Percentiles rank a stretch among this genome's conserved stretches.
phyloP scores from a whole-genome alignment of 2,797 vertebrate genomes.

The Syngnathus acus region DNA sequence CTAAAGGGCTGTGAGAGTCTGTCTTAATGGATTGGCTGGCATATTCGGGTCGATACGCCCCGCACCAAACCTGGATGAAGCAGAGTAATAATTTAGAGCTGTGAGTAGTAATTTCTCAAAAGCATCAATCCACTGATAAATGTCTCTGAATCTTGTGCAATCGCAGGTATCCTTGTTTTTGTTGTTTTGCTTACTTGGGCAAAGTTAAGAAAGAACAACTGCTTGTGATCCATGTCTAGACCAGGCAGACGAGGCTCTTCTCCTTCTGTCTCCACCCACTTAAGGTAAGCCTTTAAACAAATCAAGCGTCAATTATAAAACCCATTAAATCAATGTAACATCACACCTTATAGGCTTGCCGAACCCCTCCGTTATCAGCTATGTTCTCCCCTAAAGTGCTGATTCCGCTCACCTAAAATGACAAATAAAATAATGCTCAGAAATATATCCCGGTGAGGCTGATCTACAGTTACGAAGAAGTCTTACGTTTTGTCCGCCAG shows the following conservation, averaged over 20 bases:
- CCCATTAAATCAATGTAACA: constrained; percentile 2
- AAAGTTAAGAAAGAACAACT: constrained; percentile 96
- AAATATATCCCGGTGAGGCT: constrained; percentile 12
- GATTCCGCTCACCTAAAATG: constrained; percentile 85
- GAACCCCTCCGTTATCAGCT: constrained; percentile 91
- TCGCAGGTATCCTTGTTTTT: not conserved
- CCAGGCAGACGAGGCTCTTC: constrained; percentile 83
- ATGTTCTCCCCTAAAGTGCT: constrained; percentile 96
- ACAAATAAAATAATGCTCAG: constrained; percentile 13
- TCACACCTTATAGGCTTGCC: constrained; percentile 89
- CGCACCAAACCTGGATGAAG: constrained; percentile 85
- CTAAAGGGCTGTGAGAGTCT: constrained; percentile 90
- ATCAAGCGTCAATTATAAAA: constrained; percentile 9
- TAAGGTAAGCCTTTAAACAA: constrained; percentile 81
- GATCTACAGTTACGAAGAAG: constrained; percentile 1
- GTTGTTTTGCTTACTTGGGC: constrained; percentile 81
- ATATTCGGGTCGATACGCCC: constrained; percentile 91
- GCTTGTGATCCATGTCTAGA: constrained; percentile 83
- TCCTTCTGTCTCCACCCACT: constrained; percentile 83
- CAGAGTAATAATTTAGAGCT: not conserved
- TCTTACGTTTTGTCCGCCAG: constrained; percentile 84
- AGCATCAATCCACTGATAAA: not conserved
- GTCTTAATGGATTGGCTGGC: constrained; percentile 93
- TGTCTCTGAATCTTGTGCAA: not conserved
- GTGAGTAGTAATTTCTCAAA: not conserved